Conservation (phyloP, 2,797 vertebrate genomes). For the Myoxocephalus aenaeus region DNA sequence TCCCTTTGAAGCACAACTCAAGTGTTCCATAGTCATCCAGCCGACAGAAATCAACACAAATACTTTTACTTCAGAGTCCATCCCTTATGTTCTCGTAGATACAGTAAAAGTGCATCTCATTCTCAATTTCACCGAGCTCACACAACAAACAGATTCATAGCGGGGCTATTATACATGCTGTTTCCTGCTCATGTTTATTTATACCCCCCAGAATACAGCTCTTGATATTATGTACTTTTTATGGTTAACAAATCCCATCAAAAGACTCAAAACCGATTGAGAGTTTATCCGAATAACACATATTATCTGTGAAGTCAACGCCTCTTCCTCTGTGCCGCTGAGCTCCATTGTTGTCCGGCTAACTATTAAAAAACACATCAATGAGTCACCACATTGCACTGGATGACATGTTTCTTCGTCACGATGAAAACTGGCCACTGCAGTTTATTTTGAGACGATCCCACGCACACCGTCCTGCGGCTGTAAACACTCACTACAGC, state of each 20-base stretch:
- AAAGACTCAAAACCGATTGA: not conserved
- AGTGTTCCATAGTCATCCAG: not conserved
- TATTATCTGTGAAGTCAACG: not conserved
- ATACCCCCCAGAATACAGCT: not conserved
- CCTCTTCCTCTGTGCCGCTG: not conserved
- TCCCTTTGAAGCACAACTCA: too few species aligned
- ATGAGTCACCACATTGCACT: not conserved
- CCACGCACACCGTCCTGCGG: not conserved
- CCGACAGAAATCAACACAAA: not conserved
- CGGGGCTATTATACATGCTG: not conserved
- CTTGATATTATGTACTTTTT: not conserved
- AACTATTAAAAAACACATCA: conserved; percentile 1
- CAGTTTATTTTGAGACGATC: not conserved
- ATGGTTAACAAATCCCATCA: not conserved
- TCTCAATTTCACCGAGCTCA: too few species aligned
- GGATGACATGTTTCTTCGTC: not conserved
- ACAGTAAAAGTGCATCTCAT: too few species aligned
- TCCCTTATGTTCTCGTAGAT: not conserved
- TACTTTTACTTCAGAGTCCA: not conserved
- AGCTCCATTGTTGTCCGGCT: not conserved
- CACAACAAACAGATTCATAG: not conserved
- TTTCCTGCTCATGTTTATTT: not conserved
- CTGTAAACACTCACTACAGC: not conserved
- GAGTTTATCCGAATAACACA: not conserved
- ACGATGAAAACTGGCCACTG: not conserved